Percentiles rank a stretch among this genome's conserved stretches.
Evolutionary conservation across 2,888 invertebrate species (phyloP).

Genomic region (Heteropelma amictum): DNA sequence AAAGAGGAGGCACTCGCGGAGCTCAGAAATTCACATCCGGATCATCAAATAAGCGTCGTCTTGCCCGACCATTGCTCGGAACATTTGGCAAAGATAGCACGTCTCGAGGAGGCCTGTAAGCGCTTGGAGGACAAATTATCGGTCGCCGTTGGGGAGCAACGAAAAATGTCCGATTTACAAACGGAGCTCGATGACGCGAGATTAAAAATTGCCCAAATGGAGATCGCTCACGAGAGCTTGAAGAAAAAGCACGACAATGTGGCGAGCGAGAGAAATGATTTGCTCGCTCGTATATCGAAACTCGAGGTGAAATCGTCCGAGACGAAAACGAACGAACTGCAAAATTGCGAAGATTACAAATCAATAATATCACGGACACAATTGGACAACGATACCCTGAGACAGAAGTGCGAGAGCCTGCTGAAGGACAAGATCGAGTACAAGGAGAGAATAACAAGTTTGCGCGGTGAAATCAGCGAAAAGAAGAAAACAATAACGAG

Average conservation of each 20-base stretch:
- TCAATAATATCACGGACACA: conserved; percentile 59
- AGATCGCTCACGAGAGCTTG: conserved; percentile 70
- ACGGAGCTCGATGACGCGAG: conserved; percentile 67
- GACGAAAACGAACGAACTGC: conserved; percentile 58
- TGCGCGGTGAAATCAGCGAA: conserved; percentile 78
- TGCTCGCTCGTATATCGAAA: conserved; percentile 61
- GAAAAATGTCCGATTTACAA: conserved; percentile 67
- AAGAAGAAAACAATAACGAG: conserved; percentile 70
- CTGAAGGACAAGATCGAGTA: conserved; percentile 63
- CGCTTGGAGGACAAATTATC: conserved; percentile 71
- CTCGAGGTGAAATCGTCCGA: conserved; percentile 62
- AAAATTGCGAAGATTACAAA: conserved; percentile 61
- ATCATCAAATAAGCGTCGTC: conserved; percentile 69
- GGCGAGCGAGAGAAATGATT: conserved; percentile 63
- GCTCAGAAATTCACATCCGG: conserved; percentile 69
- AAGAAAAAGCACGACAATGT: conserved; percentile 68
- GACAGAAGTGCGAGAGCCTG: conserved; percentile 65
- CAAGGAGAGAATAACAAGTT: conserved; percentile 80
- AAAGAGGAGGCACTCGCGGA: conserved; percentile 73
- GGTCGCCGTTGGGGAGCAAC: conserved; percentile 67
- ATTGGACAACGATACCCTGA: conserved; percentile 66
- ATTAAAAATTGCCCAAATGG: conserved; percentile 71
- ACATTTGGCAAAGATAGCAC: conserved; percentile 72
- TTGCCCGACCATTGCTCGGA: conserved; percentile 72
- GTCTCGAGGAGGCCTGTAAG: conserved; percentile 72